These are phyloP conservation scores for Fukomys damarensis DNA, from an alignment of 2,113 vertebrate genomes.

Conservation along the genomic window DNA sequence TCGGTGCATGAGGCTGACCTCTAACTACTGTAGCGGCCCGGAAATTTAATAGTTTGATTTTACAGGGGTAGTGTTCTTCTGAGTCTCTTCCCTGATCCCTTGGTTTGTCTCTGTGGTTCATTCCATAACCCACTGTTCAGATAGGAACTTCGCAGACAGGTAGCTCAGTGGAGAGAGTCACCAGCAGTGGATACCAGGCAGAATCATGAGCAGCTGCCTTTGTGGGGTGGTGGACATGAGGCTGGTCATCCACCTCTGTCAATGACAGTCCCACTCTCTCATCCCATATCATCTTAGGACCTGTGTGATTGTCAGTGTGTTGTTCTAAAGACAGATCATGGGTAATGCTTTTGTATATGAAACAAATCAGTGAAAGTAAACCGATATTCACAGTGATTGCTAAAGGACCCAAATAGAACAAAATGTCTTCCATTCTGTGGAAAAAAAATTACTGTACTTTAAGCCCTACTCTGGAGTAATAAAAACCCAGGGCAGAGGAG, in stretches of 20 bases:
- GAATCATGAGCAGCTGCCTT: no score
- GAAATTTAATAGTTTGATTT: background rate
- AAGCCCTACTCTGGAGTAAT: background rate
- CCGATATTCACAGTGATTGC: background rate
- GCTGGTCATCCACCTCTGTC: background rate
- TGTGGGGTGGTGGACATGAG: background rate
- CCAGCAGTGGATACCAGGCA: background rate
- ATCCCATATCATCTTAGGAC: fast-evolving
- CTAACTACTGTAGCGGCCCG: background rate
- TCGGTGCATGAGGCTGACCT: background rate
- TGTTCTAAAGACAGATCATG: background rate
- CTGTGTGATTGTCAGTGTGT: background rate
- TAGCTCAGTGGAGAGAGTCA: background rate
- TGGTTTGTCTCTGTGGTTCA: background rate
- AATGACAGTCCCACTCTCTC: fast-evolving
- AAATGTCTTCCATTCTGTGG: background rate
- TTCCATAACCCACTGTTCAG: background rate
- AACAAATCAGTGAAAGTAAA: background rate
- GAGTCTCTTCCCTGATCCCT: background rate
- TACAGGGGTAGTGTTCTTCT: background rate
- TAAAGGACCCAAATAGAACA: background rate
- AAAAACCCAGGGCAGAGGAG: background rate
- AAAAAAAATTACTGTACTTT: background rate
- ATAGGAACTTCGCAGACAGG: background rate
- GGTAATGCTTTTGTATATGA: background rate